Percentiles rank a stretch among this genome's conserved stretches.
phyloP scores from a whole-genome alignment of 2,113 vertebrate genomes.

The Lepus americanus region DNA sequence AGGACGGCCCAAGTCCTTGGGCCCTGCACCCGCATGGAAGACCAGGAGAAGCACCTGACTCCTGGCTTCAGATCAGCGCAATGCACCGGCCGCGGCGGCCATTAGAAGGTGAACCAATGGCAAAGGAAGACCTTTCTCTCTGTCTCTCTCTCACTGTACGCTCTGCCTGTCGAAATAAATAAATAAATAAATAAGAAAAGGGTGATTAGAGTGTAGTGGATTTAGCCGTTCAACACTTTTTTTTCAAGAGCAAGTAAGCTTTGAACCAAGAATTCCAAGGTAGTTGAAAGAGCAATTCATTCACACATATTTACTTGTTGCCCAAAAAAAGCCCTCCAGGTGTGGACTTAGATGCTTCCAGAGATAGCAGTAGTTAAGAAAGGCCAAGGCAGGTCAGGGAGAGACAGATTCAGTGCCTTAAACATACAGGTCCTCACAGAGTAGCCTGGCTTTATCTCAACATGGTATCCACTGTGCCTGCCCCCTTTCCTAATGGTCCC shows the following conservation, averaged over 20 bases:
- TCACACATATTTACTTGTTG: background rate
- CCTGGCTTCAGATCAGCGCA: no score
- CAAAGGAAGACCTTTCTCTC: no score
- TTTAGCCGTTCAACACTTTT: background rate
- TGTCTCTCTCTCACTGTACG: no score
- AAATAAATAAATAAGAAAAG: background rate
- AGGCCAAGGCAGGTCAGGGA: background rate
- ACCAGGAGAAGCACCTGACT: no score
- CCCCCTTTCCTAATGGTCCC: background rate
- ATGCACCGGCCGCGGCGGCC: no score
- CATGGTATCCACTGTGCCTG: background rate
- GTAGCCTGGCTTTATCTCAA: background rate
- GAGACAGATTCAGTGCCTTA: background rate
- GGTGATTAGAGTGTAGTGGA: background rate
- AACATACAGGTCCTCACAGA: background rate
- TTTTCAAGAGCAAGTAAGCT: background rate
- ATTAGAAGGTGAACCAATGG: no score
- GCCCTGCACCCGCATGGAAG: no score
- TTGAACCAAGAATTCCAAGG: background rate
- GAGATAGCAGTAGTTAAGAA: background rate
- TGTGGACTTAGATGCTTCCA: background rate
- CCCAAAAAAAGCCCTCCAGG: background rate
- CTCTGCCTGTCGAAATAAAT: no score
- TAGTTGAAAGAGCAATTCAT: background rate
- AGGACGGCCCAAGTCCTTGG: no score